Evolutionary conservation across 2,888 invertebrate genomes (phyloP).

Genomic region (Lepidochitona cinerea): DNA sequence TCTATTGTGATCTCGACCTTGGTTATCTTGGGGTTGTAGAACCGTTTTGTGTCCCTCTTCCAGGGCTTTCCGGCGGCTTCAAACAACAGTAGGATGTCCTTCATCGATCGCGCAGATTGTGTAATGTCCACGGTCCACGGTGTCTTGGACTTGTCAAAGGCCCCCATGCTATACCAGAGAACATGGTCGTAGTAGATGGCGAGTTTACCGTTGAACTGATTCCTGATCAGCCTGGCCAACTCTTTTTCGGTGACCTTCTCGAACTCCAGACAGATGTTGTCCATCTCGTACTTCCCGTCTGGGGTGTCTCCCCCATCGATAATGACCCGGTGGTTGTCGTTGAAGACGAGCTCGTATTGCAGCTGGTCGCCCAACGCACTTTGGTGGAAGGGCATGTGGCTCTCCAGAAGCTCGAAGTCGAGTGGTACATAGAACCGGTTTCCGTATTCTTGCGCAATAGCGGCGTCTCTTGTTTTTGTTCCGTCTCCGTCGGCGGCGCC

Average conservation of each 20-base stretch:
- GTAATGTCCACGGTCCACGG: slow-evolving; percentile 36
- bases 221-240: slow-evolving; percentile 12
- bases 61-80: slow-evolving; percentile 16
- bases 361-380: too few species aligned
- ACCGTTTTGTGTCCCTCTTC: neutral
- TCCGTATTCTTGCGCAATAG: too few species aligned
- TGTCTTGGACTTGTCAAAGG: slow-evolving; percentile 15
- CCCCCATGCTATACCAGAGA: neutral
- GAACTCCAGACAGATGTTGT: slow-evolving; percentile 12
- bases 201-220: neutral
- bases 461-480: too few species aligned
- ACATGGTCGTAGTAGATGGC: slow-evolving; percentile 1
- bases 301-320: slow-evolving; percentile 6
- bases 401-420: too few species aligned
- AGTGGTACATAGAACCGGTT: too few species aligned
- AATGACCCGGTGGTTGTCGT: too few species aligned
- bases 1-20: slow-evolving; percentile 37
- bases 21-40: too few species aligned
- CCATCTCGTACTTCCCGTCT: slow-evolving; percentile 9
- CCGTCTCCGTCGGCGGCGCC: too few species aligned
- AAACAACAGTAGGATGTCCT: slow-evolving; percentile 34
- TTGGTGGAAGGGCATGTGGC: too few species aligned
- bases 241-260: slow-evolving; percentile 7
- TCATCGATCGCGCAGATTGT: slow-evolving; percentile 33
- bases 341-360: too few species aligned